Percentiles rank a stretch among this genome's conserved stretches.
Conservation (phyloP, 2,113 vertebrate species). For the Catharus minimus region DNA sequence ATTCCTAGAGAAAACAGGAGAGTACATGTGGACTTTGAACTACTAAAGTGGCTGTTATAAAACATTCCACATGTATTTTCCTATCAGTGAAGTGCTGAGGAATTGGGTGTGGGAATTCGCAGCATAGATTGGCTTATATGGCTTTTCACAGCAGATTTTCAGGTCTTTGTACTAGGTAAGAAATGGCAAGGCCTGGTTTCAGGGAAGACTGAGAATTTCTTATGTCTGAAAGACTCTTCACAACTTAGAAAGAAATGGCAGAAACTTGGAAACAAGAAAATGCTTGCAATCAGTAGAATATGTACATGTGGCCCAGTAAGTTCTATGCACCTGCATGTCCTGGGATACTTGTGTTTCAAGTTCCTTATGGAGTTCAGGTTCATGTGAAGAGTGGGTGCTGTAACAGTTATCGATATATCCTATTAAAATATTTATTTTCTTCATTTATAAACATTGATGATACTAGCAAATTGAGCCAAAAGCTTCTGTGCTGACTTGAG, state of each 20-base stretch:
- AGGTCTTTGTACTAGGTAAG: not conserved
- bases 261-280: not conserved
- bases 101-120: not conserved
- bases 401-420: not conserved
- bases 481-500: not conserved
- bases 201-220: not conserved
- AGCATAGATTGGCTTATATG: not conserved
- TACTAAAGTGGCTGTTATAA: not conserved
- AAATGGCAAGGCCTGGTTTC: not conserved
- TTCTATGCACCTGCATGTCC: not conserved
- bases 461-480: not conserved
- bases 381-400: not conserved
- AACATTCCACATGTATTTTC: not conserved
- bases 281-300: not conserved
- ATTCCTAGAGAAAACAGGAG: not conserved
- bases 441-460: not conserved
- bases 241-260: not conserved
- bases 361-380: not conserved
- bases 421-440: not conserved
- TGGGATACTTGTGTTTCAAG: not conserved
- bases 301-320: not conserved
- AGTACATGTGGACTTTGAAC: not conserved
- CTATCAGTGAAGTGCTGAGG: not conserved
- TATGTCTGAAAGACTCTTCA: not conserved
- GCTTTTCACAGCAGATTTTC: not conserved